These are phyloP conservation scores for Carterocephalus palaemon DNA, from an alignment of 2,888 invertebrate species.

Conservation along the genomic window DNA sequence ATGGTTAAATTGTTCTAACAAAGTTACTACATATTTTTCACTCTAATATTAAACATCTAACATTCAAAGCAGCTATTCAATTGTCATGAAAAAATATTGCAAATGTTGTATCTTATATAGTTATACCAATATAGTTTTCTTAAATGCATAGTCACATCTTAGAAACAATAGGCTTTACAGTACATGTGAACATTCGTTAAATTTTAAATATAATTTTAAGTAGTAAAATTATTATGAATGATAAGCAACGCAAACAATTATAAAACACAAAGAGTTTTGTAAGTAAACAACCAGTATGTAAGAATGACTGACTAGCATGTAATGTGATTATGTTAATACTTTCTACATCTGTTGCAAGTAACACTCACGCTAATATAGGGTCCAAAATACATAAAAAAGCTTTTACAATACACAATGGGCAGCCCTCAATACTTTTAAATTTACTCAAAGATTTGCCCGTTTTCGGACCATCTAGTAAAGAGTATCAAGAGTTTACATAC, in stretches of 20 bases:
- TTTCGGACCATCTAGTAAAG: too few species aligned
- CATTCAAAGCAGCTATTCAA: conserved; percentile 63
- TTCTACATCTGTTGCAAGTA: neutral
- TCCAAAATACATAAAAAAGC: too few species aligned
- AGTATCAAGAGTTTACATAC: too few species aligned
- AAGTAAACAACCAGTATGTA: conserved; percentile 5
- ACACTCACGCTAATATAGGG: too few species aligned
- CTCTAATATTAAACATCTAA: conserved; percentile 53
- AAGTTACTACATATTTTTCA: conserved; percentile 45
- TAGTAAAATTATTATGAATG: too few species aligned
- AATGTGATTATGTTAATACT: conserved; percentile 1
- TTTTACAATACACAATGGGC: too few species aligned
- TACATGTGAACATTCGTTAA: conserved; percentile 6
- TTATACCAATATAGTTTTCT: conserved; percentile 22
- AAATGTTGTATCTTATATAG: conserved; percentile 24
- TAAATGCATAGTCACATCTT: conserved; percentile 36
- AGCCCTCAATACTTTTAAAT: too few species aligned
- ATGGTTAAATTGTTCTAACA: conserved; percentile 47
- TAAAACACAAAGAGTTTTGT: too few species aligned
- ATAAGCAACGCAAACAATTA: too few species aligned
- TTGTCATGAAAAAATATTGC: conserved; percentile 68
- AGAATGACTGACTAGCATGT: conserved; percentile 12
- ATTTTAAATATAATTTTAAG: too few species aligned
- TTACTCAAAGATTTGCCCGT: too few species aligned
- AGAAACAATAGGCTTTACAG: conserved; percentile 5